Evolutionary conservation across 2,797 vertebrate genomes (phyloP), one percentile per base, ranked within the genome.

Genomic region (Typhlichthys subterraneus): DNA sequence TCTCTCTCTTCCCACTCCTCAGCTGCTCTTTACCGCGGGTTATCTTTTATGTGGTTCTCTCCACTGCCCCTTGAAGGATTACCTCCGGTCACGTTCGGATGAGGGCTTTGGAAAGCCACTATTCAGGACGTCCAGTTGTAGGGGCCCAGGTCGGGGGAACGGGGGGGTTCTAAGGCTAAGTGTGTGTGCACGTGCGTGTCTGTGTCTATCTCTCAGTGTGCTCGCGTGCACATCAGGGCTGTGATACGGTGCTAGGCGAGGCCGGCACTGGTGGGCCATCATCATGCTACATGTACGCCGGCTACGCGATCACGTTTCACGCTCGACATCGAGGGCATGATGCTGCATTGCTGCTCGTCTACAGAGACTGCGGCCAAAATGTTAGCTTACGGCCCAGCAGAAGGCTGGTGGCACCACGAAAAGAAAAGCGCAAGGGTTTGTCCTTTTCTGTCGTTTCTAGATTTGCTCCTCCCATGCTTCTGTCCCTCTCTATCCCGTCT

Each of bases 51-150:
- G 45, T 67, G 80, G 69, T 79, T 81, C 74, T 72, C 78, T 81
- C 74, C 53, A 76, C 73, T 57, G 82, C 72, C 79, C 66, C 82
- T 85, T 82, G 79, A 83, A 86, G 80, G 80, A 87, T 85, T 85
- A 85, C 79, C 76, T 81, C 76, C 69, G 80, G 74, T 84, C 82
- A 85, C 76, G 78, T 87, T 86, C 73, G 79, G 76, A 83, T 77
- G 80, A 78, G 75, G 79, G 70, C 75, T 86, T 77, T 77, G 80
- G 64, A 75, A 73, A 63, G 66, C 79, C 70, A 82, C 84, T 76
- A 76, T 72, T 61, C 72, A 83, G 80, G 80, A 73, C 78, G 82
- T 61, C 77, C 73, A 65, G 73, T 79, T 85, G 82, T 66, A 63
- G 72, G 80, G 86, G 80, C 80, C 88, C 86, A 73, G 61, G 70